These are phyloP conservation scores for Diprion similis DNA, from an alignment of 1,140 invertebrate species.

Conservation along the genomic window DNA sequence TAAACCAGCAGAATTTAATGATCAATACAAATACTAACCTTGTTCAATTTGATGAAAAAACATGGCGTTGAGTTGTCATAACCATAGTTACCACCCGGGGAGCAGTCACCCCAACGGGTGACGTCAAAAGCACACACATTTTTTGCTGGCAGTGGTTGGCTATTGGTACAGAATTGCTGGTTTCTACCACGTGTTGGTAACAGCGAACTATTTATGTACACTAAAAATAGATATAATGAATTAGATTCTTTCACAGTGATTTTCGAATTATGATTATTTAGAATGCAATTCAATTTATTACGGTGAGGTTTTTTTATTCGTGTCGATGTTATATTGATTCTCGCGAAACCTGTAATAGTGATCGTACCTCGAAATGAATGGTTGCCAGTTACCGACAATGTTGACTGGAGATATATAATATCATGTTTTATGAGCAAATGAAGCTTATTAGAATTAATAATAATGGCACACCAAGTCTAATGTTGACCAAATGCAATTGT, in stretches of 20 bases:
- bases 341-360: slow-evolving; percentile 7
- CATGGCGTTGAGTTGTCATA: slow-evolving; percentile 78
- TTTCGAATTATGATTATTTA: slow-evolving; percentile 11
- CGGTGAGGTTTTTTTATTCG: neutral
- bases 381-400: no score
- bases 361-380: neutral
- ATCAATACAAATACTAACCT: slow-evolving; percentile 63
- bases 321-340: slow-evolving; percentile 2
- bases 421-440: no score
- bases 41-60: slow-evolving; percentile 88
- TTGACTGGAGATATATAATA: no score
- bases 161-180: slow-evolving; percentile 72
- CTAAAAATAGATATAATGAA: slow-evolving; percentile 53
- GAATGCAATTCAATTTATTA: neutral
- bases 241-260: slow-evolving; percentile 18
- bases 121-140: slow-evolving; percentile 78
- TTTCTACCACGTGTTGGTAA: slow-evolving; percentile 66
- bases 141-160: slow-evolving; percentile 62
- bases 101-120: slow-evolving; percentile 71
- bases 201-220: slow-evolving; percentile 63
- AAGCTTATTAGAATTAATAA: no score
- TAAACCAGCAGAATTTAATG: neutral
- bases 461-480: no score
- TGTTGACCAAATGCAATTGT: no score
- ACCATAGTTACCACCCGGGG: slow-evolving; percentile 70